phyloP scores from a whole-genome alignment of 2,797 vertebrate genomes.

The Etheostoma perlongum region DNA sequence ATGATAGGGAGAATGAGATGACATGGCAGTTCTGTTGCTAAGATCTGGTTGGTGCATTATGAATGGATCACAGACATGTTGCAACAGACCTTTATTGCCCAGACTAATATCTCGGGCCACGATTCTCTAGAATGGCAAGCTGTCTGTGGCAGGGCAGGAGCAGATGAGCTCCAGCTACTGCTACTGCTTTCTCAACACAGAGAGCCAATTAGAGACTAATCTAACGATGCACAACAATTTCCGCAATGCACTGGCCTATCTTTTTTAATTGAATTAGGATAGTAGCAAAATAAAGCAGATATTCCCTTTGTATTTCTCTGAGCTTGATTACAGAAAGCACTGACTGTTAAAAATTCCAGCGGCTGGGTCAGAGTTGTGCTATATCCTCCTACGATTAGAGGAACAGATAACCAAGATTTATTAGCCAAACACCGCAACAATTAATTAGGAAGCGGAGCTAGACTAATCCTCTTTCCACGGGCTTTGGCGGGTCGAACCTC shows the following conservation, averaged over 20 bases:
- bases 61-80: slow-evolving; percentile 62
- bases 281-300: slow-evolving; percentile 72
- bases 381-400: slow-evolving; percentile 78
- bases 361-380: slow-evolving; percentile 66
- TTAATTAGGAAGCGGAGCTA: slow-evolving; percentile 80
- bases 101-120: slow-evolving; percentile 52
- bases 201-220: slow-evolving; percentile 71
- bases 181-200: slow-evolving; percentile 31
- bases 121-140: slow-evolving; percentile 54
- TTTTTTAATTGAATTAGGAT: slow-evolving; percentile 80
- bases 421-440: slow-evolving; percentile 79
- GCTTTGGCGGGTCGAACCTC: slow-evolving; percentile 72
- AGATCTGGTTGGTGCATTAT: slow-evolving; percentile 64
- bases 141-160: slow-evolving; percentile 55
- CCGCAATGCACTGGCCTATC: slow-evolving; percentile 61
- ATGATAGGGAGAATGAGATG: slow-evolving; percentile 66
- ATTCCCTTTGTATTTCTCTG: slow-evolving; percentile 63
- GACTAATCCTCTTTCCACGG: slow-evolving; percentile 83
- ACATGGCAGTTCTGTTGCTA: slow-evolving; percentile 66
- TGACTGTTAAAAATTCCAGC: slow-evolving; percentile 73
- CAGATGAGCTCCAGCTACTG: slow-evolving; percentile 27
- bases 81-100: slow-evolving; percentile 48
- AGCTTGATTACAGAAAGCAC: slow-evolving; percentile 71
- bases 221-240: slow-evolving; percentile 70
- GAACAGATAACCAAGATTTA: slow-evolving; percentile 83